These are phyloP conservation scores for Loriculus beryllinus DNA, from an alignment of 2,797 vertebrate genomes.

Conservation along the genomic window DNA sequence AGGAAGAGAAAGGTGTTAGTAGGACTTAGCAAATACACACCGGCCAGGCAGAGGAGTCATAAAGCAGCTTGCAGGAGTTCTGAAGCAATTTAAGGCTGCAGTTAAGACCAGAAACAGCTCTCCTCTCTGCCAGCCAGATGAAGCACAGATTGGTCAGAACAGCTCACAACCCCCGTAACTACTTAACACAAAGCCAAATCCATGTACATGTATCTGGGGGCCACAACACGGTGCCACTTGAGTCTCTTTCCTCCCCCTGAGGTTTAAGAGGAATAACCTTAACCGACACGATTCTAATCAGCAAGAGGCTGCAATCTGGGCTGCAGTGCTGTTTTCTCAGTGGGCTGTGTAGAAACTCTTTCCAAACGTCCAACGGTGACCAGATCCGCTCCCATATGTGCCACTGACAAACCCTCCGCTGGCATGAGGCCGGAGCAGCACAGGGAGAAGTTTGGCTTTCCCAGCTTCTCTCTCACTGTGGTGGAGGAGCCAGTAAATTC, in stretches of 20 bases:
- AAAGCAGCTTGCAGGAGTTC: neutral
- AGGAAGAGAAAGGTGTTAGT: neutral
- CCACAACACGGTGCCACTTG: fast-evolving
- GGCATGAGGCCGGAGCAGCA: neutral
- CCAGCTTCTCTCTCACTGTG: fast-evolving
- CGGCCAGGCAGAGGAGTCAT: fast-evolving
- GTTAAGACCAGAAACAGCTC: fast-evolving
- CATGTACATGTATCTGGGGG: fast-evolving
- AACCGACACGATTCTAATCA: fast-evolving
- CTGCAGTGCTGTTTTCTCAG: neutral
- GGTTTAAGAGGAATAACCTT: neutral
- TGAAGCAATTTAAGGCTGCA: neutral
- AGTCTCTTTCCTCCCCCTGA: neutral
- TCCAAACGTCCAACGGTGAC: neutral
- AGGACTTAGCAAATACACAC: fast-evolving
- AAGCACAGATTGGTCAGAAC: neutral
- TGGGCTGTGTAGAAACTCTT: neutral
- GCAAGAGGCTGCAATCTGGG: neutral
- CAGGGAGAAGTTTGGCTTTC: neutral
- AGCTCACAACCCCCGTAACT: fast-evolving
- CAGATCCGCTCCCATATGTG: neutral
- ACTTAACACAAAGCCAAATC: neutral
- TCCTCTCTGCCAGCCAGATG: neutral
- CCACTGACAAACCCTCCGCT: neutral
- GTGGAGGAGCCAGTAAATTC: neutral